Evolutionary conservation across 2,888 invertebrate genomes (phyloP).

Genomic region (Ceriagrion tenellum): DNA sequence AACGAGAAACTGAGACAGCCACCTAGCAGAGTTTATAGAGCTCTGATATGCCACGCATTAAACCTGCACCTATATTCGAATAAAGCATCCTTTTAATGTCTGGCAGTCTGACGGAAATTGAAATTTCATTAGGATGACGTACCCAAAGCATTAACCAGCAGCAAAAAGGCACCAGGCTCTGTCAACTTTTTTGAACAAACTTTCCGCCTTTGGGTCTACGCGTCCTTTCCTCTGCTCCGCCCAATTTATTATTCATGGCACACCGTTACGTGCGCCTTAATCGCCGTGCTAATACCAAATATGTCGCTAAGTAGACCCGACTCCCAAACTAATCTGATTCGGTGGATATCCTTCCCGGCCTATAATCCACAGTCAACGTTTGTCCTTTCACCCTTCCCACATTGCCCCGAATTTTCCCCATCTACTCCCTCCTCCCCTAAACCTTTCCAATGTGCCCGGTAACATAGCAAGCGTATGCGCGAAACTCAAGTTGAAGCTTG

Average conservation of each 20-base stretch:
- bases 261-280: neutral
- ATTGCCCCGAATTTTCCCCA: too few species aligned
- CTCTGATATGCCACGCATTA: too few species aligned
- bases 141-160: neutral
- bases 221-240: neutral
- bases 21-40: too few species aligned
- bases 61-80: neutral
- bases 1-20: too few species aligned
- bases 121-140: neutral
- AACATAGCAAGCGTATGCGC: too few species aligned
- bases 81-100: neutral
- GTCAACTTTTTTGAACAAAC: neutral
- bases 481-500: too few species aligned
- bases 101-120: neutral
- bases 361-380: neutral
- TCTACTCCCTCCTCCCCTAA: too few species aligned
- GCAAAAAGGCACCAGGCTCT: neutral
- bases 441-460: too few species aligned
- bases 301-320: slow-evolving; percentile 22
- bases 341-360: neutral
- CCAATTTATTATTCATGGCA: neutral
- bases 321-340: slow-evolving; percentile 44
- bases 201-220: neutral
- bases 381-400: too few species aligned
- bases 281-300: slow-evolving; percentile 10